A percentile compares a stretch with the other conserved stretches of the same genome.
phyloP scores from a whole-genome alignment of 2,888 invertebrate genomes.

The Hydraecia micacea region DNA sequence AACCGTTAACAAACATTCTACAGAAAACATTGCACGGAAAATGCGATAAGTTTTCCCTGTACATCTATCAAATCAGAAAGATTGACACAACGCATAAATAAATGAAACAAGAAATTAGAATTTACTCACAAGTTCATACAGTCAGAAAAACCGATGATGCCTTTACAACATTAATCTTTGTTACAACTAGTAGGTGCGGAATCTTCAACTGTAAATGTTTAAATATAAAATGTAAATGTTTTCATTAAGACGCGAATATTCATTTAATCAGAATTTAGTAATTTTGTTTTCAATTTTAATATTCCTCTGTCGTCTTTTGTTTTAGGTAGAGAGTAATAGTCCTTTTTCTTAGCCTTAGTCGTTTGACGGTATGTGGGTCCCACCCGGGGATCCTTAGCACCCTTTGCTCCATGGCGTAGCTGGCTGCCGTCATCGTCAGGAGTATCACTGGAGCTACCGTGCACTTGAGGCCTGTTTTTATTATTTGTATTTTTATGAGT shows the following conservation, averaged over 20 bases:
- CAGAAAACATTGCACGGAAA: constrained; percentile 50
- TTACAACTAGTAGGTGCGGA: constrained; percentile 2
- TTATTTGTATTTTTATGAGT: not conserved
- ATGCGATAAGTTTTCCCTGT: constrained; percentile 43
- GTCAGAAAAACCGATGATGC: not conserved
- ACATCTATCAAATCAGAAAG: constrained; percentile 25
- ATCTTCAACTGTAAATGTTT: constrained; percentile 15
- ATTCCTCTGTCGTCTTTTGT: not conserved
- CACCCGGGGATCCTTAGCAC: not conserved
- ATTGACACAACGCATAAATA: constrained; percentile 38
- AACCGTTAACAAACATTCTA: constrained; percentile 74
- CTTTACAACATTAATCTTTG: constrained; percentile 18
- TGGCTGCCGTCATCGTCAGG: not conserved
- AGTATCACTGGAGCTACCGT: not conserved
- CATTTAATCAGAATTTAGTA: constrained; percentile 16
- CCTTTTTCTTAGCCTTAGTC: not conserved
- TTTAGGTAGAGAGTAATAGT: not conserved
- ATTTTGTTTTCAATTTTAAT: constrained; percentile 1
- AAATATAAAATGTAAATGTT: too few relatives aligned
- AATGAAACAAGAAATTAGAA: constrained; percentile 26
- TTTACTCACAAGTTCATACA: constrained; percentile 3
- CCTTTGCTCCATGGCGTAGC: not conserved
- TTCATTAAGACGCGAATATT: constrained; percentile 1
- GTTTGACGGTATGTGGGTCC: too few relatives aligned
- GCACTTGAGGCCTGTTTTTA: not conserved